Evolutionary conservation across 2,888 invertebrate genomes (phyloP), one percentile per base, ranked within the genome.

Genomic region (Autographa gamma): DNA sequence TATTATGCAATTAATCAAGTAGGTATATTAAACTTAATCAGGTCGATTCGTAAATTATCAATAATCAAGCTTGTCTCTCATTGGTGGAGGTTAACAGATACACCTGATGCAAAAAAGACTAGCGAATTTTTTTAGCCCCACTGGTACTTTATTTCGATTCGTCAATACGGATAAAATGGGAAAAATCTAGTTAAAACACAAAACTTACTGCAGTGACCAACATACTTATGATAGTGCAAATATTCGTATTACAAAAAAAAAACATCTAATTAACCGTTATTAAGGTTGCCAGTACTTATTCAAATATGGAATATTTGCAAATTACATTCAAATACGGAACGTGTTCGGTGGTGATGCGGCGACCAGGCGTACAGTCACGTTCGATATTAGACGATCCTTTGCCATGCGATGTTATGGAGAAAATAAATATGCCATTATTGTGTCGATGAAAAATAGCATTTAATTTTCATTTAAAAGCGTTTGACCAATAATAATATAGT

Each of bases 331-430:
- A 80, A 81, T 85, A 84, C 69, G 72, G 85, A 83, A 87, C 87
- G 87, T 87, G 86, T 74, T 74, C 71, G 77, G 74, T 69, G 83
- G 74, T 74, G 84, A 86, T 86, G 82, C 81, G 76, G 60, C 54
- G 81, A 82, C 65, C 83, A 78, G 76, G 80, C 79, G 77, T 77
- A 76, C 70, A 73, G 84, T 82, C 87, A 87, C 87, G 87, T 86
- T 78, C 82, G 66, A 69, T 77, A 85, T 82, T 84, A 80, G 81
- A 80, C 73, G 72, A 80, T 76, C 71, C 65, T 73, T 71, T 77
- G 81, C 77, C 61, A 63, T 65, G 58, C 63, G 62, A 63, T 67
- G 18, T 61, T 71, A 68, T 73, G 58, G 18, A 62, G 63, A 58
- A 63, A 65, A n/a, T n/a, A 52, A 43, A 43, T 59, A 54, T 58